Conservation (phyloP, 2,113 vertebrate species). For the Tamias sibiricus region DNA sequence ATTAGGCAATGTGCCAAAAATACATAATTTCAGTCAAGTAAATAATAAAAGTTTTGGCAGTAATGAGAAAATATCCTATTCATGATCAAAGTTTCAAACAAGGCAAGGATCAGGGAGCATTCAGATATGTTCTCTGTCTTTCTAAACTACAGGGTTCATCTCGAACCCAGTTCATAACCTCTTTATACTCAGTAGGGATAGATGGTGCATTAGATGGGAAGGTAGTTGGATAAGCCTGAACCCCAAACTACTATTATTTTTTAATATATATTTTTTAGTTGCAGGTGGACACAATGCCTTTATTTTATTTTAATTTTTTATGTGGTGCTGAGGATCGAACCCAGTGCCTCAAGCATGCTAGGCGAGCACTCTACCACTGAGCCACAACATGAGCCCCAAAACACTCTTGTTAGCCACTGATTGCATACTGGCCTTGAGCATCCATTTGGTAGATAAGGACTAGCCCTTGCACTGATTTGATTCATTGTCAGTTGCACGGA, state of each 20-base stretch:
- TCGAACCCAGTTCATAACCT: neutral
- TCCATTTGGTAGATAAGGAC: neutral
- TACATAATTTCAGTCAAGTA: neutral
- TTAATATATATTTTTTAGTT: too few species aligned
- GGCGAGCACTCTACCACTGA: too few species aligned
- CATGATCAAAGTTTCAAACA: neutral
- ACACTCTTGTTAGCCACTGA: neutral
- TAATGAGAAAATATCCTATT: neutral
- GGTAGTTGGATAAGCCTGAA: neutral
- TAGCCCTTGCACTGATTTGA: accelerated
- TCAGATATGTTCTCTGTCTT: neutral
- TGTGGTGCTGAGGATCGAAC: too few species aligned
- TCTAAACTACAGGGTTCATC: neutral
- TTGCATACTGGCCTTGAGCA: neutral
- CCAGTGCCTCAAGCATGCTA: too few species aligned
- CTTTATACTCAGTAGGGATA: neutral
- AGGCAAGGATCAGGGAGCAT: neutral
- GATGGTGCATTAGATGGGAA: neutral
- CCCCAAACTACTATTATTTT: too few species aligned
- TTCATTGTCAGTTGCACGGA: neutral
- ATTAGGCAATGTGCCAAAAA: neutral
- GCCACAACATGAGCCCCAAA: too few species aligned
- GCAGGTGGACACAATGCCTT: too few species aligned
- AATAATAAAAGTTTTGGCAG: neutral
- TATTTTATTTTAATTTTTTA: too few species aligned